Conservation (phyloP, 2,797 vertebrate genomes). For the Falco naumanni region DNA sequence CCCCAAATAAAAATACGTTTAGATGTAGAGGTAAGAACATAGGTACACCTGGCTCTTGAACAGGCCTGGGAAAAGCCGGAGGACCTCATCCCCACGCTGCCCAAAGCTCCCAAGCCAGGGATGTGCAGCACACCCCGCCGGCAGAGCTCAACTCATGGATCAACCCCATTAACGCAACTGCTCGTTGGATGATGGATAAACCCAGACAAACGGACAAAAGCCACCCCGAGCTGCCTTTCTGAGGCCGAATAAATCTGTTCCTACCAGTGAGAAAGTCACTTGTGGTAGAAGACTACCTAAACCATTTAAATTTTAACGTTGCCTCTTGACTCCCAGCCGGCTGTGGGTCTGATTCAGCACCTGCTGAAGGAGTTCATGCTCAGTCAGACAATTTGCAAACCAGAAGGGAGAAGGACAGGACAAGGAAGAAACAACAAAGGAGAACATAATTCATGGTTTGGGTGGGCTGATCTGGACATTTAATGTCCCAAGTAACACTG, state of each 20-base stretch:
- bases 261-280: background rate
- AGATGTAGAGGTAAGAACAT: background rate
- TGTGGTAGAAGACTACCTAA: background rate
- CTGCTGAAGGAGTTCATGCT: background rate
- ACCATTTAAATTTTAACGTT: background rate
- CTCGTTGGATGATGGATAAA: background rate
- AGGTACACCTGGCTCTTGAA: background rate
- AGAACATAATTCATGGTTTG: background rate
- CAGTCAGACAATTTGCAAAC: background rate
- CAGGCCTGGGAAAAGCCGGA: background rate
- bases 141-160: background rate
- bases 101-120: background rate
- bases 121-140: background rate
- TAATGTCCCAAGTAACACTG: background rate
- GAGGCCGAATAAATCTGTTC: background rate
- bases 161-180: background rate
- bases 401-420: background rate
- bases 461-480: background rate
- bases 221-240: background rate
- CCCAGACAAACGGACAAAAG: background rate
- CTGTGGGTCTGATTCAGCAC: background rate
- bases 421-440: background rate
- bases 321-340: background rate
- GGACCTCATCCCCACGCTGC: background rate
- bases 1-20: background rate